phyloP scores from a whole-genome alignment of 1,140 invertebrate genomes.

The Conus ventricosus region DNA sequence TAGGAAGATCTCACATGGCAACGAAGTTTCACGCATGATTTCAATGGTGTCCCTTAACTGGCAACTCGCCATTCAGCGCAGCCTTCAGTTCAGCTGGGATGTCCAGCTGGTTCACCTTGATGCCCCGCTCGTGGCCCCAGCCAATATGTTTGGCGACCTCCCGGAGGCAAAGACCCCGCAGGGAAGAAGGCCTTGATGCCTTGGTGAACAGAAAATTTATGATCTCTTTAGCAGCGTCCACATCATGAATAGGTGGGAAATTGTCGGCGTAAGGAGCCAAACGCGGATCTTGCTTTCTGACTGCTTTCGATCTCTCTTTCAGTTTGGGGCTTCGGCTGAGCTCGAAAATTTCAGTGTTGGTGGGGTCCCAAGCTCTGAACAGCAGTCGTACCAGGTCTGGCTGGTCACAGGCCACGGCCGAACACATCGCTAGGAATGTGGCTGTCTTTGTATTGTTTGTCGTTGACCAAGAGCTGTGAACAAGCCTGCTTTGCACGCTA shows the following conservation, averaged over 20 bases:
- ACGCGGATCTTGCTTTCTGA: neutral
- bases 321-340: neutral
- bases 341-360: neutral
- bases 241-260: neutral
- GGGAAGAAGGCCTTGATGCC: neutral
- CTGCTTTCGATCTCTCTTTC: neutral
- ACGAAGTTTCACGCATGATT: too few relatives aligned
- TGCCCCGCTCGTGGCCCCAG: neutral
- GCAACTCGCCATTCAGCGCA: too few relatives aligned
- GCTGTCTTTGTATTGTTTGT: too few relatives aligned
- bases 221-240: neutral
- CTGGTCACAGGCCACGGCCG: neutral
- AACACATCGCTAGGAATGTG: too few relatives aligned
- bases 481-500: neutral
- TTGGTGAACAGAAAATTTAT: neutral
- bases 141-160: neutral
- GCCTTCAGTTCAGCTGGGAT: neutral
- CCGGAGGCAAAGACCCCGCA: neutral
- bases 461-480: neutral
- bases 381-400: neutral
- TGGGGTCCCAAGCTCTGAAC: neutral
- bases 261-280: neutral
- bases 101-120: neutral
- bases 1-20: too few relatives aligned
- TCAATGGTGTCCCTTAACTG: too few relatives aligned